Conservation (phyloP, 2,797 vertebrate genomes). For the Margarornis squamiger region DNA sequence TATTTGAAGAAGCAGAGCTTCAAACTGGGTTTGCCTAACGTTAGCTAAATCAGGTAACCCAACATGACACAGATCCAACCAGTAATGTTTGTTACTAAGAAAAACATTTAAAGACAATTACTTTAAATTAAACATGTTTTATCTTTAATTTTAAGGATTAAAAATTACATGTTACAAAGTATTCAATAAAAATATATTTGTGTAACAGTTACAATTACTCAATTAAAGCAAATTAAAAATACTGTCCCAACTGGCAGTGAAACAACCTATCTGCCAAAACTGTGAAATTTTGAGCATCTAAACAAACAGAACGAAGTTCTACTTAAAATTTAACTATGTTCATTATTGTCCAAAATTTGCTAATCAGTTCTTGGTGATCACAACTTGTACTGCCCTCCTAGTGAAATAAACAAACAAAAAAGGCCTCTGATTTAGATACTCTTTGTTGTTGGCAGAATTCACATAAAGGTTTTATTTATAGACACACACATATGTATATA, state of each 20-base stretch:
- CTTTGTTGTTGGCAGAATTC: slow-evolving; percentile 64
- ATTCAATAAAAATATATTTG: not conserved
- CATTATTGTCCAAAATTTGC: slow-evolving; percentile 42
- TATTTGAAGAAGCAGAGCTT: not conserved
- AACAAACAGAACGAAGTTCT: slow-evolving; percentile 32
- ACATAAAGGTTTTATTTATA: slow-evolving; percentile 73
- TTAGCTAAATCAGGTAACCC: not conserved
- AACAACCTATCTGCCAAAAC: slow-evolving; percentile 44
- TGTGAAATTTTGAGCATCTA: not conserved
- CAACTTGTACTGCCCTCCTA: slow-evolving; percentile 58
- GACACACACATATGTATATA: slow-evolving; percentile 55
- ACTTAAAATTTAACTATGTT: slow-evolving; percentile 14
- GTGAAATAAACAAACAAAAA: slow-evolving; percentile 72
- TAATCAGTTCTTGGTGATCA: slow-evolving; percentile 30
- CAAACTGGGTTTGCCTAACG: not conserved
- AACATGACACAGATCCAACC: not conserved
- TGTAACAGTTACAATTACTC: not conserved
- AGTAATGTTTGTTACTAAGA: not conserved
- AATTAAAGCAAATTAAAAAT: slow-evolving; percentile 37
- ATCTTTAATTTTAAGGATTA: not conserved
- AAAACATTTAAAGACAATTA: not conserved
- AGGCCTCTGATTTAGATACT: slow-evolving; percentile 57
- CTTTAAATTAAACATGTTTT: not conserved
- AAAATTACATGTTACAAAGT: not conserved
- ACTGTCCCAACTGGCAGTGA: not conserved